Percentiles rank a stretch among this genome's conserved stretches.
Conservation (phyloP, 2,888 invertebrate genomes). For the Cantharis nigra region DNA sequence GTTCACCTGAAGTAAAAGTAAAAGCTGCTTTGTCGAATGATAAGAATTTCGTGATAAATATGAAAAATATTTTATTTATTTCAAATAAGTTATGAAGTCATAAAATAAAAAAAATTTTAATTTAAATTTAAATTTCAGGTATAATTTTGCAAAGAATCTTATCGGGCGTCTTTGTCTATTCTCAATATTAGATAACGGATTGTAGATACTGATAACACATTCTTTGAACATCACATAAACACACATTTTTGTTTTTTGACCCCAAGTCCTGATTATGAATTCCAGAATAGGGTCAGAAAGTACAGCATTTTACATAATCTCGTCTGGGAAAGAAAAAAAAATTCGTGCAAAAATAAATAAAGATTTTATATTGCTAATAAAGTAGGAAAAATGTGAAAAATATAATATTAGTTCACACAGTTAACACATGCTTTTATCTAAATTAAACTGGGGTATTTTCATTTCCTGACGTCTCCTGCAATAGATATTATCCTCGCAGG, state of each 20-base stretch:
- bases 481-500: conserved; percentile 56
- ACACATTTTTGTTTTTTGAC: background rate
- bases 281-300: background rate
- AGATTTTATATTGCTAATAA: background rate
- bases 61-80: conserved; percentile 1
- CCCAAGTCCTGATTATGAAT: background rate
- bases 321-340: background rate
- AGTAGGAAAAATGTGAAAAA: conserved; percentile 21
- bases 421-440: conserved; percentile 62
- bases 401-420: conserved; percentile 37
- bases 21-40: background rate
- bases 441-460: conserved; percentile 63
- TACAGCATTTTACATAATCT: background rate
- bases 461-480: conserved; percentile 57
- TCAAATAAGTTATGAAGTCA: background rate
- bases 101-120: background rate
- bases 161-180: background rate
- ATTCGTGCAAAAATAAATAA: background rate
- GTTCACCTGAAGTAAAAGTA: conserved; percentile 21
- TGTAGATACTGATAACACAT: background rate
- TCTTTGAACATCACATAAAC: background rate
- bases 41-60: background rate
- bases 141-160: background rate
- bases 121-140: background rate
- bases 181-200: background rate